Percentiles rank a stretch among this genome's conserved stretches.
Conservation (phyloP, 2,113 vertebrate species). For the Pelodiscus sinensis region DNA sequence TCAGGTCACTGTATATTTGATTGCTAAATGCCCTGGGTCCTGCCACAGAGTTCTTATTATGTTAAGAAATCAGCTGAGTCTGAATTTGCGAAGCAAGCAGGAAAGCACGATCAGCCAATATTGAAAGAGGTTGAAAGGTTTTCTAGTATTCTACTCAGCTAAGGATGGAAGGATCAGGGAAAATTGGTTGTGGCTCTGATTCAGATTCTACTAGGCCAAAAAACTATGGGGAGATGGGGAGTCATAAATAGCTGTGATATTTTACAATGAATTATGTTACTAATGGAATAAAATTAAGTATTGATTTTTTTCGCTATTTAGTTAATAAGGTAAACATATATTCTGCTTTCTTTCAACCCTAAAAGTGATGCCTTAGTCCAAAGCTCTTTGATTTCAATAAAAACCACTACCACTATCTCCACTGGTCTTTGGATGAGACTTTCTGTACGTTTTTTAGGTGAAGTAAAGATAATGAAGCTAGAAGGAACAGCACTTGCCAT, state of each 20-base stretch:
- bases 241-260: background rate
- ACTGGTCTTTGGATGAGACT: background rate
- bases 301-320: background rate
- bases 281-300: background rate
- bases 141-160: background rate
- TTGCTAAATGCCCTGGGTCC: background rate
- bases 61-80: background rate
- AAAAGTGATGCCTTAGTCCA: rapidly evolving
- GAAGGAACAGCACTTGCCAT: background rate
- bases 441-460: background rate
- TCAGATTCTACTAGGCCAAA: background rate
- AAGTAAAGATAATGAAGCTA: background rate
- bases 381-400: background rate
- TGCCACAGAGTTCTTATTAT: background rate
- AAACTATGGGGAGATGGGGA: background rate
- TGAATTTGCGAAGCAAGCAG: rapidly evolving
- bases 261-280: background rate
- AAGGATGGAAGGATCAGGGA: rapidly evolving
- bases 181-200: background rate
- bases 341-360: rapidly evolving
- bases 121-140: background rate
- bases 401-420: rapidly evolving
- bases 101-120: background rate
- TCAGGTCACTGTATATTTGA: rapidly evolving
- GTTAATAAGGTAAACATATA: background rate